Conservation (phyloP, 1,140 invertebrate genomes). For the Drosophila busckii region DNA sequence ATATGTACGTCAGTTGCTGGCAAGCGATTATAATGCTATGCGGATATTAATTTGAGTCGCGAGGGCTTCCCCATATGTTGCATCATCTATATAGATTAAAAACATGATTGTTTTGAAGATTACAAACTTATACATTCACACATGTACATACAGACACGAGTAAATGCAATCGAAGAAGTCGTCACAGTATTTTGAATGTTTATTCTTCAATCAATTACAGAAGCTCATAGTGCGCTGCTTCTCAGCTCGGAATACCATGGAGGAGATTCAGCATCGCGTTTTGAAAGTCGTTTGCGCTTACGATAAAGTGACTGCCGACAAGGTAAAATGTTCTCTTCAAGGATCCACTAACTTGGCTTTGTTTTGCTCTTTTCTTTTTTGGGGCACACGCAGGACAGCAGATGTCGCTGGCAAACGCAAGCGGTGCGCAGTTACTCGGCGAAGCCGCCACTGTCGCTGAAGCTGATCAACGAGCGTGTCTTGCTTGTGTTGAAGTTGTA, state of each 20-base stretch:
- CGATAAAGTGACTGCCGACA: conserved; percentile 88
- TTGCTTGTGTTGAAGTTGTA: conserved; percentile 96
- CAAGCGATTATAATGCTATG: neutral
- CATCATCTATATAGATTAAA: conserved; percentile 45
- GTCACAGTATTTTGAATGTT: neutral
- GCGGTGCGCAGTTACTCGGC: conserved; percentile 83
- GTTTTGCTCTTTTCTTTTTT: conserved; percentile 60
- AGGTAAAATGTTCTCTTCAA: conserved; percentile 83
- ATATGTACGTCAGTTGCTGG: neutral
- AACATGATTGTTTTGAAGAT: conserved; percentile 41
- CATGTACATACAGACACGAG: conserved; percentile 5
- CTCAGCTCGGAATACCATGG: conserved; percentile 76
- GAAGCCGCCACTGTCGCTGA: conserved; percentile 86
- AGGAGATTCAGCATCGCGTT: conserved; percentile 86
- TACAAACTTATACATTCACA: neutral
- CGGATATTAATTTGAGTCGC: neutral
- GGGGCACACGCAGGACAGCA: conserved; percentile 47
- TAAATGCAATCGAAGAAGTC: neutral
- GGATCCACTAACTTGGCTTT: conserved; percentile 63
- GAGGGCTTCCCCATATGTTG: conserved; percentile 20
- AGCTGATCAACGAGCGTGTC: conserved; percentile 92
- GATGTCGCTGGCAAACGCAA: conserved; percentile 73
- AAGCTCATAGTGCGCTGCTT: conserved; percentile 39
- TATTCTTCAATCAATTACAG: conserved; percentile 28
- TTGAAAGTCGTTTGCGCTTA: conserved; percentile 88